phyloP scores from a whole-genome alignment of 2,113 vertebrate species.

The Oncorhynchus tshawytscha region DNA sequence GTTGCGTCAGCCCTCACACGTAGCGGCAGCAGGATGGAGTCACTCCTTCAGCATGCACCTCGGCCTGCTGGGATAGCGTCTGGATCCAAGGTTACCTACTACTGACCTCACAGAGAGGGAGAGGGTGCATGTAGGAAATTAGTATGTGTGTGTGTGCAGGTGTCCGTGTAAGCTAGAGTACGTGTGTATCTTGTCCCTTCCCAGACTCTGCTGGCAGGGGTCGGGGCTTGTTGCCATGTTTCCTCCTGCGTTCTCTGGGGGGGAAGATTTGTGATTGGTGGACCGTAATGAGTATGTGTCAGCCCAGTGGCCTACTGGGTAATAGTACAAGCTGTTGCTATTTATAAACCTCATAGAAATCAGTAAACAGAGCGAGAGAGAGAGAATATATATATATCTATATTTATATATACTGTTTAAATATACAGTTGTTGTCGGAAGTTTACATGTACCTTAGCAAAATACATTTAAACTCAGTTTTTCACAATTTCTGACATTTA shows the following conservation, averaged over 20 bases:
- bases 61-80: conserved; percentile 58
- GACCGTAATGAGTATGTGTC: conserved; percentile 42
- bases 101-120: conserved; percentile 39
- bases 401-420: no score
- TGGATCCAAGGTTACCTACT: conserved; percentile 62
- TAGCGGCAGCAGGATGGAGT: conserved; percentile 38
- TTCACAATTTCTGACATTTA: no score
- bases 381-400: no score
- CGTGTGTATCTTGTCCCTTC: not conserved
- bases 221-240: conserved; percentile 39
- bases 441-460: no score
- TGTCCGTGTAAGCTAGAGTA: not conserved
- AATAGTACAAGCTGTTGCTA: not conserved
- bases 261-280: conserved; percentile 23
- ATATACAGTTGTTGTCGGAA: no score
- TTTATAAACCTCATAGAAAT: no score
- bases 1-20: conserved; percentile 48
- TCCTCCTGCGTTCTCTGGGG: conserved; percentile 22
- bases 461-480: no score
- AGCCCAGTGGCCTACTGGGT: conserved; percentile 29
- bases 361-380: no score
- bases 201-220: conserved; percentile 1
- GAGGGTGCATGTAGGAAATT: not conserved
- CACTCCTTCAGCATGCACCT: conserved; percentile 48
- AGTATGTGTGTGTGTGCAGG: not conserved